These are phyloP conservation scores for Oasisia sp. DNA, from an alignment of 2,888 invertebrate species.

Conservation along the genomic window DNA sequence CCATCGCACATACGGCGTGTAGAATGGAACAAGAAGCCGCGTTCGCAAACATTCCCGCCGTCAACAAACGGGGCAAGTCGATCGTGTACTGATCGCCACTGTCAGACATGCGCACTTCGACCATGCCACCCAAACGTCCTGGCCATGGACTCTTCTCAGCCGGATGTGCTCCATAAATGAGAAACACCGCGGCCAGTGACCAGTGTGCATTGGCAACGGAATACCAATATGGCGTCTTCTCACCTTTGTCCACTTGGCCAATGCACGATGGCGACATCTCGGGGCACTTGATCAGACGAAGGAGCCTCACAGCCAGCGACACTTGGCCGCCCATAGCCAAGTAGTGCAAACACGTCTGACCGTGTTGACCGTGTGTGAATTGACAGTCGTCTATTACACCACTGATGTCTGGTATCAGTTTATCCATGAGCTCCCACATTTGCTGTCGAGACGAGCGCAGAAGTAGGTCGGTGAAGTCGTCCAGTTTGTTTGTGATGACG, in stretches of 20 bases:
- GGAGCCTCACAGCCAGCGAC: background rate
- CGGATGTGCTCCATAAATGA: background rate
- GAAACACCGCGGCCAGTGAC: background rate
- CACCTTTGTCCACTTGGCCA: background rate
- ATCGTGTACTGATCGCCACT: background rate
- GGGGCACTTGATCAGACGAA: background rate
- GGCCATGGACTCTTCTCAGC: background rate
- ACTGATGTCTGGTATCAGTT: background rate
- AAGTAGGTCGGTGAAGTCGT: background rate
- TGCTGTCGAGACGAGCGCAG: background rate
- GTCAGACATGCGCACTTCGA: background rate
- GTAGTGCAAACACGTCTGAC: background rate
- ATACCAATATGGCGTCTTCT: background rate
- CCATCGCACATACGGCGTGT: background rate
- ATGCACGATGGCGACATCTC: background rate
- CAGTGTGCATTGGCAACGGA: background rate
- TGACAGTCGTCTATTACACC: background rate
- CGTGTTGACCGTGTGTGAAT: background rate
- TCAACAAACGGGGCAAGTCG: conserved; percentile 1
- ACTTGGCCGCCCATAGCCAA: background rate
- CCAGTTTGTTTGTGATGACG: background rate
- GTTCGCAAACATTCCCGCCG: background rate
- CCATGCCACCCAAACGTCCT: background rate
- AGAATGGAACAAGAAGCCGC: background rate
- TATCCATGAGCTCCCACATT: background rate